phyloP scores from a whole-genome alignment of 1,140 invertebrate genomes.

The Mactra quadrangularis region DNA sequence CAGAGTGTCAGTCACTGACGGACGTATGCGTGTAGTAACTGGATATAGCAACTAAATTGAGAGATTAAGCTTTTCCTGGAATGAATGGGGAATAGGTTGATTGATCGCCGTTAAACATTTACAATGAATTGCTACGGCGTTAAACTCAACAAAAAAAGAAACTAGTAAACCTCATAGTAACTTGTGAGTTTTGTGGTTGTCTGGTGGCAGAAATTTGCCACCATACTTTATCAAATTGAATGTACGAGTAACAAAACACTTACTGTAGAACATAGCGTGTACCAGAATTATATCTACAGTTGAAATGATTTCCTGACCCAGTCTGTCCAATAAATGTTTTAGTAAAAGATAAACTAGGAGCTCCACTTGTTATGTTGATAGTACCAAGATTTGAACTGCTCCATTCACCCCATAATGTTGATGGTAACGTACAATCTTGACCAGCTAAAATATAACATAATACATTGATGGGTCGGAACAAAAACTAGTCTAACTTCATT shows the following conservation, averaged over 20 bases:
- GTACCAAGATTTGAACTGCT: conserved; percentile 37
- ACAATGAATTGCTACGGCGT: not conserved
- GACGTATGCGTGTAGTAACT: no score
- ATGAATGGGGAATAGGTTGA: not conserved
- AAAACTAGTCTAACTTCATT: no score
- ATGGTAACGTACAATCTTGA: conserved; percentile 22
- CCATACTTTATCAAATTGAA: not conserved
- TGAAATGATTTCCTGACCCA: conserved; percentile 7
- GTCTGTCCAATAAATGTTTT: conserved; percentile 18
- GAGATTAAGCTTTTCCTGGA: no score
- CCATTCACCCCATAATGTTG: conserved; percentile 14
- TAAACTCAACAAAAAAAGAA: not conserved
- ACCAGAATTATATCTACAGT: conserved; percentile 16
- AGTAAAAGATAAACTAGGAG: conserved; percentile 13
- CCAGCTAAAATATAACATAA: conserved; percentile 24
- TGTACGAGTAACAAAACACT: not conserved
- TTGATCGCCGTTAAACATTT: not conserved
- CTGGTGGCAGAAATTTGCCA: no score
- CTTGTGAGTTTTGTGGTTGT: no score
- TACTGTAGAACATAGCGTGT: conserved; percentile 30
- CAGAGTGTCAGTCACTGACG: no score
- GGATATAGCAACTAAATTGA: no score
- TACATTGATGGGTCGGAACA: no score
- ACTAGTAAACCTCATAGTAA: no score
- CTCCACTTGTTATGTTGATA: not conserved